These are phyloP conservation scores for Accipiter cooperii DNA, from an alignment of 2,113 vertebrate species.

Conservation along the genomic window DNA sequence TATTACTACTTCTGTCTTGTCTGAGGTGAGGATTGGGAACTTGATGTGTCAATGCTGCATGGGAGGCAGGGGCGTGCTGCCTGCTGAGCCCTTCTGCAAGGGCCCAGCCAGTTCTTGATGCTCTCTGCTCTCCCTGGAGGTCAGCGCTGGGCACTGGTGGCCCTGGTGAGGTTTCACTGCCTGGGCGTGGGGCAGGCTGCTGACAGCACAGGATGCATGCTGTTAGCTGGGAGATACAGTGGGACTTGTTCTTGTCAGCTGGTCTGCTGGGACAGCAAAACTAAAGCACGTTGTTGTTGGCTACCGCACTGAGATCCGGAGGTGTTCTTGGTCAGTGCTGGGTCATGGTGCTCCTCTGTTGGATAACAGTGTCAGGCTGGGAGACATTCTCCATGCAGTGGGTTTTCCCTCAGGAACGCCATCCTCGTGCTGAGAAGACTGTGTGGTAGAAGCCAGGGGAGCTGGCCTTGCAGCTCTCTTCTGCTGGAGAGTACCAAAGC, in stretches of 20 bases:
- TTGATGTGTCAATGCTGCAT: neutral
- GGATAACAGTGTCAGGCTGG: neutral
- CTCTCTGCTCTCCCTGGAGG: neutral
- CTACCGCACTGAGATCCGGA: neutral
- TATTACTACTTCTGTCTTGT: neutral
- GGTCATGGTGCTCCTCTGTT: neutral
- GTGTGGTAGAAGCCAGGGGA: neutral
- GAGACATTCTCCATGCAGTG: neutral
- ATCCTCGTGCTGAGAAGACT: accelerated
- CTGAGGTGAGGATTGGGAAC: neutral
- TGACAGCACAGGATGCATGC: neutral
- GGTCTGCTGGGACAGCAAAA: neutral
- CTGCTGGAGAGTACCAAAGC: neutral
- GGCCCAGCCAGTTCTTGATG: neutral
- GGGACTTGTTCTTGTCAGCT: neutral
- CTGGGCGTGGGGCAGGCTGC: neutral
- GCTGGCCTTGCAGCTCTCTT: neutral
- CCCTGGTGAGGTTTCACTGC: neutral
- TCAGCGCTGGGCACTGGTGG: neutral
- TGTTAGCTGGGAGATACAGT: neutral
- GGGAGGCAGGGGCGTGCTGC: neutral
- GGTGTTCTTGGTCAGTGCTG: neutral
- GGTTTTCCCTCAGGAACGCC: neutral
- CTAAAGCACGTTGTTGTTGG: neutral
- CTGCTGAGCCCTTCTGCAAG: neutral